A percentile compares a stretch with the other conserved stretches of the same genome.
Conservation (phyloP, 1,140 invertebrate genomes). For the Ganaspis sp. region DNA sequence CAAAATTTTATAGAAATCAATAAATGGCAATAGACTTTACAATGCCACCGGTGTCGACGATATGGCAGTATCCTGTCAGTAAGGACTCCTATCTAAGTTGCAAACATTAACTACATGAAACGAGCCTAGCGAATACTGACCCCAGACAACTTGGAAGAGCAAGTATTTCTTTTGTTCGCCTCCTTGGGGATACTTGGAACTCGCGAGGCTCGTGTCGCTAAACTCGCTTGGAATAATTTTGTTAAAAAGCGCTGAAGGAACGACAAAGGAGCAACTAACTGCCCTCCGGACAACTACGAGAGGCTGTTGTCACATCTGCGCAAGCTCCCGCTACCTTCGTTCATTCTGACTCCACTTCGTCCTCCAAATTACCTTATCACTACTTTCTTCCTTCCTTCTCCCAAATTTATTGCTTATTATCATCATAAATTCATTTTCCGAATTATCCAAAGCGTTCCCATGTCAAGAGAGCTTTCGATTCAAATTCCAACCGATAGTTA, state of each 20-base stretch:
- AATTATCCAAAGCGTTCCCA: no score
- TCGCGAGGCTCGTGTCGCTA: slow-evolving; percentile 49
- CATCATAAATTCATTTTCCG: background rate
- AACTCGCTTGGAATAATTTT: slow-evolving; percentile 57
- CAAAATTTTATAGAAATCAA: slow-evolving; percentile 14
- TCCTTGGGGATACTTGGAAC: slow-evolving; percentile 25
- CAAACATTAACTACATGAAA: background rate
- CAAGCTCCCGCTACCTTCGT: slow-evolving; percentile 40
- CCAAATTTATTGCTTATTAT: slow-evolving; percentile 17
- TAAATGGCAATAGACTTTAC: slow-evolving; percentile 22
- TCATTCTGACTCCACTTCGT: slow-evolving; percentile 30
- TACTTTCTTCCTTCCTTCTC: slow-evolving; percentile 47
- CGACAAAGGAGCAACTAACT: slow-evolving; percentile 51
- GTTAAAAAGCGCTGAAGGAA: slow-evolving; percentile 57
- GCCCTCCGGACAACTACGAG: slow-evolving; percentile 53
- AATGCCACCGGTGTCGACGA: slow-evolving; percentile 18
- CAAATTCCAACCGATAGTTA: no score
- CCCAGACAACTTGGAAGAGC: background rate
- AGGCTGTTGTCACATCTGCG: slow-evolving; percentile 52
- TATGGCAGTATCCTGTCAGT: slow-evolving; percentile 5
- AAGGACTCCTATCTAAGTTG: background rate
- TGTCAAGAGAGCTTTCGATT: no score
- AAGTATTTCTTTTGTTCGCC: background rate
- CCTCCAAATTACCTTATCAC: slow-evolving; percentile 28
- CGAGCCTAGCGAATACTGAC: slow-evolving; percentile 15